Conservation (phyloP, 2,113 vertebrate species). For the Natator depressus region DNA sequence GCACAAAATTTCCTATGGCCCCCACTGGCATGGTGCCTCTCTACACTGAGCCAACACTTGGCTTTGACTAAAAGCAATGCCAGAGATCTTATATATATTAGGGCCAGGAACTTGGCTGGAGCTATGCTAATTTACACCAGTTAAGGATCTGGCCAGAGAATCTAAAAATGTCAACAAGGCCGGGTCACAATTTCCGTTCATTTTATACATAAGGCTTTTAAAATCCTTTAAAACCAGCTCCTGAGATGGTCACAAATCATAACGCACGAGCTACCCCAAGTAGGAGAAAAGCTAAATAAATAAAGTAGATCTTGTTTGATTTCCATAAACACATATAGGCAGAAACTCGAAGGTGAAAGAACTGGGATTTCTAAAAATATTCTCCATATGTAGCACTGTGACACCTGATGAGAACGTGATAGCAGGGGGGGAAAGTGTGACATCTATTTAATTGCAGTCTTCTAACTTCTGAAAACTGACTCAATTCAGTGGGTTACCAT, state of each 20-base stretch:
- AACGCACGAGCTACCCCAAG: not conserved
- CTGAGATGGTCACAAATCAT: not conserved
- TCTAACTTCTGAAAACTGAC: not conserved
- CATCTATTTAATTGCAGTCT: not conserved
- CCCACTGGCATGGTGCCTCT: not conserved
- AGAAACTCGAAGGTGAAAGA: conserved; percentile 50
- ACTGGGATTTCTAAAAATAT: conserved; percentile 48
- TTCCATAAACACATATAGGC: not conserved
- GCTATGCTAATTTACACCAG: not conserved
- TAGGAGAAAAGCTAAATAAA: not conserved
- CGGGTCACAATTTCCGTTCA: not conserved
- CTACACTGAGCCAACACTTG: not conserved
- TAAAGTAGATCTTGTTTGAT: conserved; percentile 9
- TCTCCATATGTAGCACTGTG: conserved; percentile 10
- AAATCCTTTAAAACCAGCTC: not conserved
- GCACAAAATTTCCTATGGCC: not conserved
- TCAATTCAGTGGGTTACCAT: not conserved
- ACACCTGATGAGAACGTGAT: conserved; percentile 36
- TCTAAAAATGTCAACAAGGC: not conserved
- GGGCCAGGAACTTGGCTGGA: not conserved
- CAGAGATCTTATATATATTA: not conserved
- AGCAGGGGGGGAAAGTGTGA: not conserved
- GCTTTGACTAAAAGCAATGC: not conserved
- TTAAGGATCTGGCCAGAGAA: not conserved
- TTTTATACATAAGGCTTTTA: not conserved